Conservation (phyloP, 1,140 invertebrate genomes). For the Adoxophyes honmai region DNA sequence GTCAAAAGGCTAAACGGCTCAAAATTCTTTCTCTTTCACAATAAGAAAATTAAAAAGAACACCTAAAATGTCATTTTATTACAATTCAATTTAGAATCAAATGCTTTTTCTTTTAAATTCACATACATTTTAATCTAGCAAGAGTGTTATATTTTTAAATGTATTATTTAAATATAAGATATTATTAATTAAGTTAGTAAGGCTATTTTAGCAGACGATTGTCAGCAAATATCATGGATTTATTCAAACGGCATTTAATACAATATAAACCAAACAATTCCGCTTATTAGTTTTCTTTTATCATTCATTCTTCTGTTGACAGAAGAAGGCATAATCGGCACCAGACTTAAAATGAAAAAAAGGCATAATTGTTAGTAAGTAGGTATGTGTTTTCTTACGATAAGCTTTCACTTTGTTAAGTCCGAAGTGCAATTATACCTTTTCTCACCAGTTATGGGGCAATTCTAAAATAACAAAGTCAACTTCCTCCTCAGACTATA, state of each 20-base stretch:
- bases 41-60: conserved; percentile 37
- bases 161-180: conserved; percentile 44
- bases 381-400: no score
- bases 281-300: no score
- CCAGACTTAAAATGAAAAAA: no score
- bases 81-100: conserved; percentile 73
- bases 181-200: conserved; percentile 69
- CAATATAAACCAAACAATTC: background rate
- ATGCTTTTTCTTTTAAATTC: conserved; percentile 69
- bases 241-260: background rate
- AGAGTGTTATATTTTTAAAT: conserved; percentile 48
- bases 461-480: no score
- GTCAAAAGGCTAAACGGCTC: conserved; percentile 8
- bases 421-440: no score
- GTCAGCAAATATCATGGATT: conserved; percentile 40
- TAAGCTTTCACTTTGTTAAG: no score
- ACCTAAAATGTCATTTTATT: conserved; percentile 71
- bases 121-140: conserved; percentile 63
- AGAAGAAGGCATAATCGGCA: no score
- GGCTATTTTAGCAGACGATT: conserved; percentile 66
- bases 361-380: no score
- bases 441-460: no score
- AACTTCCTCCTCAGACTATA: no score
- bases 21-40: conserved; percentile 7
- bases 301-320: no score